Evolutionary conservation across 1,140 invertebrate species (phyloP).

Genomic region (Drosophila asahinai): DNA sequence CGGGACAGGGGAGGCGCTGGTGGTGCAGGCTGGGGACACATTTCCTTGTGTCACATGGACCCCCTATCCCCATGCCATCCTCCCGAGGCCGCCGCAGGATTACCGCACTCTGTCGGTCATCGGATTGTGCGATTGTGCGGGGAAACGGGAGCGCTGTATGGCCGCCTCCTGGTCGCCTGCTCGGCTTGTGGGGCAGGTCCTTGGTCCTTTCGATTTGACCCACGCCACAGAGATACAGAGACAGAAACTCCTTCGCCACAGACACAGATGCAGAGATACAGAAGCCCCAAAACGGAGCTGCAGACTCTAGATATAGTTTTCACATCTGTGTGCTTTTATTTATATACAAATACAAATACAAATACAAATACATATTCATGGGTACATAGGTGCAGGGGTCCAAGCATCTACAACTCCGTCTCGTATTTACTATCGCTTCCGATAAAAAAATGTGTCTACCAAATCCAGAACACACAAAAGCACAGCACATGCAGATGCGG

Average conservation of each 20-base stretch:
- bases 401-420: conserved; percentile 20
- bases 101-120: conserved; percentile 58
- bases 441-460: conserved; percentile 48
- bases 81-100: conserved; percentile 3
- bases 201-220: conserved; percentile 31
- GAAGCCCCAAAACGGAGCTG: conserved; percentile 3
- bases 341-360: neutral
- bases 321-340: conserved; percentile 12
- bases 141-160: conserved; percentile 57
- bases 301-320: conserved; percentile 15
- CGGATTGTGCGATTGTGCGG: conserved; percentile 50
- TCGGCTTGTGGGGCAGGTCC: conserved; percentile 29
- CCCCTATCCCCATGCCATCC: neutral
- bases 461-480: conserved; percentile 22
- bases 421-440: conserved; percentile 43
- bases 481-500: conserved; percentile 9
- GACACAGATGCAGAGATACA: neutral
- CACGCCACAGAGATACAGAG: conserved; percentile 1
- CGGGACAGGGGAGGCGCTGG: conserved; percentile 1
- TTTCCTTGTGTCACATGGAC: conserved; percentile 68
- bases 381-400: neutral
- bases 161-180: neutral
- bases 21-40: conserved; percentile 56
- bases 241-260: too few relatives aligned
- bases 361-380: too few relatives aligned